Conservation (phyloP, 2,797 vertebrate genomes). For the Pangasius krempfi region DNA sequence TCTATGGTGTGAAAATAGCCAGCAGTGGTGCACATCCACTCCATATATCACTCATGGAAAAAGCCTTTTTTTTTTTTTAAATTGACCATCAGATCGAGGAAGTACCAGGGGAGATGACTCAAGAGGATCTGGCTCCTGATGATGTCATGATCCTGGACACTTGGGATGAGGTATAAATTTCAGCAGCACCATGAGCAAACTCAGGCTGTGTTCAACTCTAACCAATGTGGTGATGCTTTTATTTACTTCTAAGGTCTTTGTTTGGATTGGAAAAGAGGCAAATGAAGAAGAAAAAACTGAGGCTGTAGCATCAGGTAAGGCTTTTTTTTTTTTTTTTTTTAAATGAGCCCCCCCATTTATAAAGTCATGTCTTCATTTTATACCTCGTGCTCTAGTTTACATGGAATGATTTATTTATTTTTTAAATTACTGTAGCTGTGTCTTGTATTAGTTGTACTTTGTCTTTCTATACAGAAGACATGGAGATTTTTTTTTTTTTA, state of each 20-base stretch:
- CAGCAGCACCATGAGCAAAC: neutral
- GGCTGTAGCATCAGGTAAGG: conserved; percentile 77
- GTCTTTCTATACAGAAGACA: neutral
- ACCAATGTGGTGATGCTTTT: neutral
- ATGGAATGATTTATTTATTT: too few relatives aligned
- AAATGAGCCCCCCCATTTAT: neutral
- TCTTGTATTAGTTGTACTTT: neutral
- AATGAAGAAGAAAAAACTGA: conserved; percentile 83
- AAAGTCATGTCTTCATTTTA: neutral
- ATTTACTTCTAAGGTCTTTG: conserved; percentile 76
- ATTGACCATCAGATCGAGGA: conserved; percentile 81
- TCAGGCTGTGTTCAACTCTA: neutral
- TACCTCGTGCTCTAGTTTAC: neutral
- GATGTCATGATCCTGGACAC: conserved; percentile 75
- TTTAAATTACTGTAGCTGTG: neutral
- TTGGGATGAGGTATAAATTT: conserved; percentile 69
- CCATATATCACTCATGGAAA: neutral
- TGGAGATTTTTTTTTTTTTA: neutral
- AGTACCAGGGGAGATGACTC: conserved; percentile 72
- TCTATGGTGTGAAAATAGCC: neutral
- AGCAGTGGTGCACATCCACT: neutral
- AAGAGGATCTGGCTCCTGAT: conserved; percentile 70
- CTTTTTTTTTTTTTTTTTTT: neutral
- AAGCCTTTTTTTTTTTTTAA: too few relatives aligned
- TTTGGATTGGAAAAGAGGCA: conserved; percentile 87